These are phyloP conservation scores for Saccostrea cuccullata DNA, from an alignment of 1,140 invertebrate genomes.

Conservation along the genomic window DNA sequence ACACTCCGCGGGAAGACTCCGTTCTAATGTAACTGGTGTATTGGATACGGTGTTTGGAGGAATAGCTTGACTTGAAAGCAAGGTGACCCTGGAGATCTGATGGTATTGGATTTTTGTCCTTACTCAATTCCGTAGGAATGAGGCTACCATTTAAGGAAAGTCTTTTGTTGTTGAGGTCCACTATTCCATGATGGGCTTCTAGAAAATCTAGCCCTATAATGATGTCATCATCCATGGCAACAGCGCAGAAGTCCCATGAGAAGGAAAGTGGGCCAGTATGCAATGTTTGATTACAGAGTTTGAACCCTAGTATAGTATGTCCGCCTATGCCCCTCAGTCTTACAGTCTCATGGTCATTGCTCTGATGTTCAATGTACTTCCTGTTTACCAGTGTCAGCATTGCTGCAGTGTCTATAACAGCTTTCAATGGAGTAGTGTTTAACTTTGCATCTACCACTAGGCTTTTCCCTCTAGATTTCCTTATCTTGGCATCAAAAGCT, in stretches of 20 bases:
- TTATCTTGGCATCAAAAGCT: constrained; percentile 7
- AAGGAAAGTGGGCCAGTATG: background rate
- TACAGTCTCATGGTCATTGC: background rate
- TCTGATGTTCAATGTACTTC: background rate
- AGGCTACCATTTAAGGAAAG: background rate
- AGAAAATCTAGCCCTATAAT: background rate
- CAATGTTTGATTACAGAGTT: background rate
- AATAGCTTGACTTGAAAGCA: background rate
- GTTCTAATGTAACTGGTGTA: background rate
- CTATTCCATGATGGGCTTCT: background rate
- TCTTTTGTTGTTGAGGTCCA: background rate
- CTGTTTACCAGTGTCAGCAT: constrained; percentile 11
- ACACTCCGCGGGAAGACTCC: background rate
- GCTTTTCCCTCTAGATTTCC: constrained; percentile 1
- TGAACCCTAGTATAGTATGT: background rate
- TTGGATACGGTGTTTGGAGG: background rate
- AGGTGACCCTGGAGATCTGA: background rate
- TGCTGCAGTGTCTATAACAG: background rate
- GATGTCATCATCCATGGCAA: background rate
- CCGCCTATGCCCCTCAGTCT: background rate
- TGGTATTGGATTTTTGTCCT: background rate
- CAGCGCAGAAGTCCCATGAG: constrained; percentile 8
- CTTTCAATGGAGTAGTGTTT: background rate
- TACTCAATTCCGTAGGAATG: background rate
- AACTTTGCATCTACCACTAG: background rate